These are phyloP conservation scores for Puffinus mauretanicus DNA, from an alignment of 2,113 vertebrate species.

Conservation along the genomic window DNA sequence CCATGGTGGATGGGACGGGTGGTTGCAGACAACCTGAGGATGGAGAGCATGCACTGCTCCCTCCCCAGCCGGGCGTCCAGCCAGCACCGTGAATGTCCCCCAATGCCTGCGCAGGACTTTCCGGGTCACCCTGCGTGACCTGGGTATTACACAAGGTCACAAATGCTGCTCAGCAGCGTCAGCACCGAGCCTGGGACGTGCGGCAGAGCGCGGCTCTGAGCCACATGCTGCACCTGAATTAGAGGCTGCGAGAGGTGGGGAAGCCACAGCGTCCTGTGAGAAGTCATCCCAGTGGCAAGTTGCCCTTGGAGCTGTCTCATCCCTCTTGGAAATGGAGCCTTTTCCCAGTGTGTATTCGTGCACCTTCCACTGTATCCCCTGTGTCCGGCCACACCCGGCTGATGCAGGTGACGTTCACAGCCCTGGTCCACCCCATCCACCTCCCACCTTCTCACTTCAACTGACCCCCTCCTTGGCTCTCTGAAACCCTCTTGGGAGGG, in stretches of 20 bases:
- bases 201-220: background rate
- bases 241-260: background rate
- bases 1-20: fast-evolving
- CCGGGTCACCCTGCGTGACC: background rate
- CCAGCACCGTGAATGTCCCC: fast-evolving
- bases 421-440: background rate
- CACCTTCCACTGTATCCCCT: background rate
- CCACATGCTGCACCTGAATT: background rate
- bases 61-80: background rate
- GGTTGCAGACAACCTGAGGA: fast-evolving
- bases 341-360: background rate
- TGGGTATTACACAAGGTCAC: background rate
- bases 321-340: background rate
- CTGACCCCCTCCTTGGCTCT: background rate
- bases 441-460: background rate
- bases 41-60: fast-evolving
- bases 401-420: background rate
- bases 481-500: background rate
- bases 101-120: background rate
- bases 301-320: background rate
- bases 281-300: background rate
- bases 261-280: background rate
- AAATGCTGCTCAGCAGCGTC: background rate
- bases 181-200: fast-evolving
- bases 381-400: fast-evolving